Conservation (phyloP, 2,113 vertebrate genomes). For the Syrrhaptes paradoxus region DNA sequence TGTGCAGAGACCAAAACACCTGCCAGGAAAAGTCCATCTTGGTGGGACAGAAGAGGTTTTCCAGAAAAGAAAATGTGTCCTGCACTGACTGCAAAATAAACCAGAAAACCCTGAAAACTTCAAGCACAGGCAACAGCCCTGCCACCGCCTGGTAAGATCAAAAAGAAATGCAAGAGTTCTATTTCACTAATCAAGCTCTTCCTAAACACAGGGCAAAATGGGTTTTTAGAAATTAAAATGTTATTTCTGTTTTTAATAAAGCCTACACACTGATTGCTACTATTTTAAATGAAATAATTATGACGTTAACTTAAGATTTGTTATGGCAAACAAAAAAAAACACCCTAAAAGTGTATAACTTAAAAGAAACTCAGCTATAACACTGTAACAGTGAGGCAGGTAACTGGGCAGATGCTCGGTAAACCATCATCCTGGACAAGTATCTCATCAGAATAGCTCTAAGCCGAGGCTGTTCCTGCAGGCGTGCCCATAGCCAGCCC, state of each 20-base stretch:
- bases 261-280: neutral
- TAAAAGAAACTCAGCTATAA: neutral
- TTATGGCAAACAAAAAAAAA: neutral
- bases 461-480: too few species aligned
- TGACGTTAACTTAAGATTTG: neutral
- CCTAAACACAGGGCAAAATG: neutral
- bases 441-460: too few species aligned
- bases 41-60: neutral
- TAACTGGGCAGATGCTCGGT: neutral
- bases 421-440: neutral
- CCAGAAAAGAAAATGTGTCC: neutral
- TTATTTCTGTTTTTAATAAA: neutral
- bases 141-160: neutral
- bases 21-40: fast-evolving
- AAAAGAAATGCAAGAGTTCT: neutral
- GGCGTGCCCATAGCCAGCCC: too few species aligned
- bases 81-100: neutral
- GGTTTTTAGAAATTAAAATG: neutral
- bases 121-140: neutral
- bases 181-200: neutral
- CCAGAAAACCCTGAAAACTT: too few species aligned
- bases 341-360: fast-evolving
- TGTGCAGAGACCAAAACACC: fast-evolving
- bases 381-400: too few species aligned
- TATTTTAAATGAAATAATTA: neutral